A percentile compares a stretch with the other conserved stretches of the same genome.
Evolutionary conservation across 2,888 invertebrate genomes (phyloP).

Genomic region (Nemapogon koenigi): DNA sequence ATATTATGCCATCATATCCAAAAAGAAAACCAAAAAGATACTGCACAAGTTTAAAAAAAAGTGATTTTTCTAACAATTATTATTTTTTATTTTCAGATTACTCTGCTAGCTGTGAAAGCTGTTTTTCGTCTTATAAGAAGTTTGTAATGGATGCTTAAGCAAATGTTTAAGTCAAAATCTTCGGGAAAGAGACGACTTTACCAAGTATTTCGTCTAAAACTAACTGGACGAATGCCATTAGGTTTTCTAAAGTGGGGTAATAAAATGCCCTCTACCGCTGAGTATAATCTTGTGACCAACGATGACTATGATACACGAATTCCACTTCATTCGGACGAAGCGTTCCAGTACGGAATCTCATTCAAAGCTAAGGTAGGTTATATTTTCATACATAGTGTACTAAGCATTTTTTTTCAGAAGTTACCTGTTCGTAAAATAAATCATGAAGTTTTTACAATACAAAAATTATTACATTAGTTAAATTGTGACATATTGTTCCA

Average conservation of each 20-base stretch:
- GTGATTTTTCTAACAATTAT: too few relatives aligned
- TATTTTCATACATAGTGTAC: neutral
- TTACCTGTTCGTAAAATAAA: too few relatives aligned
- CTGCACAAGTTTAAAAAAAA: too few relatives aligned
- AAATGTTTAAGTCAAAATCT: constrained; percentile 9
- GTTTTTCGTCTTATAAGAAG: too few relatives aligned
- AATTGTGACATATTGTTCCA: too few relatives aligned
- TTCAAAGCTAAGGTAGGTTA: constrained; percentile 93
- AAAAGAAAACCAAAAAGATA: too few relatives aligned
- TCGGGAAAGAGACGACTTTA: neutral
- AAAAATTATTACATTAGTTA: too few relatives aligned
- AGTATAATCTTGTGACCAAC: constrained; percentile 93
- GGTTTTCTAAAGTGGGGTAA: constrained; percentile 51
- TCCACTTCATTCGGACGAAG: constrained; percentile 96
- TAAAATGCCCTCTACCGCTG: constrained; percentile 86
- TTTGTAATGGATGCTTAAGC: too few relatives aligned
- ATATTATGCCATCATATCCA: too few relatives aligned
- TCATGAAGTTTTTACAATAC: too few relatives aligned
- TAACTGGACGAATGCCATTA: constrained; percentile 49
- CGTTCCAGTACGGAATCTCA: constrained; percentile 95
- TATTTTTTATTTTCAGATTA: too few relatives aligned
- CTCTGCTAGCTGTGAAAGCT: too few relatives aligned
- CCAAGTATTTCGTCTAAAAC: constrained; percentile 16
- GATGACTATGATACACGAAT: constrained; percentile 96
- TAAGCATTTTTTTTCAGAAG: neutral